These are phyloP conservation scores for Cynocephalus volans DNA, from an alignment of 2,113 vertebrate species.

Conservation along the genomic window DNA sequence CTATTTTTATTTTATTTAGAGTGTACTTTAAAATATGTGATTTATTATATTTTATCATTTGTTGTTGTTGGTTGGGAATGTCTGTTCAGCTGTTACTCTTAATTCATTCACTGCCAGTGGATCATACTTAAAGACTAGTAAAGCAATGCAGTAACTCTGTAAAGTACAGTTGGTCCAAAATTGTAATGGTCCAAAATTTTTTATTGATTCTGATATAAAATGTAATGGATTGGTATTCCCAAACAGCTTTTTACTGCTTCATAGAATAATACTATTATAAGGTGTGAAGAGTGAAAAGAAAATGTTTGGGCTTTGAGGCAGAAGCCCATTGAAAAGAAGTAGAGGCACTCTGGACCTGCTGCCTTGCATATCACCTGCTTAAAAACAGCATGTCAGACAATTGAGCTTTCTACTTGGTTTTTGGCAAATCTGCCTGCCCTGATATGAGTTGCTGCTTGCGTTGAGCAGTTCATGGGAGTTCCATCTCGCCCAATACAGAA, in stretches of 20 bases:
- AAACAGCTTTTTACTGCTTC: neutral
- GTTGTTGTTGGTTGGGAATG: neutral
- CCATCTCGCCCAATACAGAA: neutral
- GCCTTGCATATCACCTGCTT: neutral
- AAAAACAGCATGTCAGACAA: neutral
- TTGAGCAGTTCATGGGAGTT: neutral
- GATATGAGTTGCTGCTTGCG: neutral
- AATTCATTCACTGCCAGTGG: neutral
- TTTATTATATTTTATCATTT: conserved; percentile 72
- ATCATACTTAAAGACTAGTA: conserved; percentile 36
- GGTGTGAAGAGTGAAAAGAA: neutral
- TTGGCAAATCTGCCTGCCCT: neutral
- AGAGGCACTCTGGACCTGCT: neutral
- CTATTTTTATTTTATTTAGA: conserved; percentile 80
- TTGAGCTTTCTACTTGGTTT: neutral
- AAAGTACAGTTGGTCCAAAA: neutral
- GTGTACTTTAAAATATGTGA: conserved; percentile 74
- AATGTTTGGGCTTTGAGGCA: neutral
- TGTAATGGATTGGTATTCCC: neutral
- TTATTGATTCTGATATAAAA: conserved; percentile 48
- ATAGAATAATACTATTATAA: neutral
- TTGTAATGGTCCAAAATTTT: neutral
- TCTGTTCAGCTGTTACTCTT: conserved; percentile 42
- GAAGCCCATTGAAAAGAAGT: neutral
- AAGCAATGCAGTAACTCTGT: neutral